Conservation (phyloP, 2,797 vertebrate species). For the Platalea minor region DNA sequence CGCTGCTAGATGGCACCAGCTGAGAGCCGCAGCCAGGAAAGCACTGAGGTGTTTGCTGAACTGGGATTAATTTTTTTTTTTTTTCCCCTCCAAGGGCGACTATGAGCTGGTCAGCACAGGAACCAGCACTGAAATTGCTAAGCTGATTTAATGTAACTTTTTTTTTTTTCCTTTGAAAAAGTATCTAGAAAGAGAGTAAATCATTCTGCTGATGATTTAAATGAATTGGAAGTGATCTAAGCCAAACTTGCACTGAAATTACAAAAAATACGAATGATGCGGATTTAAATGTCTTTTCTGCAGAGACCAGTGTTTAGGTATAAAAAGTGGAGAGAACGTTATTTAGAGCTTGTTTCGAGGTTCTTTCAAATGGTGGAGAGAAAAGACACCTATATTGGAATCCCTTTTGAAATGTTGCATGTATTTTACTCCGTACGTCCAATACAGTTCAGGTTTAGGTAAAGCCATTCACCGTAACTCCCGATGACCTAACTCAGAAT, state of each 20-base stretch:
- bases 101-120: not conserved
- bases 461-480: not conserved
- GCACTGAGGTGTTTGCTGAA: not conserved
- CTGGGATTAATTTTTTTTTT: not conserved
- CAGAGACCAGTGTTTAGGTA: not conserved
- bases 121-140: not conserved
- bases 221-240: not conserved
- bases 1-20: not conserved
- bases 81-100: not conserved
- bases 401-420: not conserved
- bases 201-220: not conserved
- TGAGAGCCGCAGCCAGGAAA: not conserved
- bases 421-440: not conserved
- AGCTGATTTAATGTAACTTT: not conserved
- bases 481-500: not conserved
- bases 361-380: not conserved
- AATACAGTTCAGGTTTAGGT: not conserved
- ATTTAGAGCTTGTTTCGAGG: not conserved
- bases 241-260: not conserved
- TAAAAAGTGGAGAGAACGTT: not conserved
- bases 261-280: not conserved
- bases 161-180: not conserved
- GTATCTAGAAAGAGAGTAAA: not conserved
- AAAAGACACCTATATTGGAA: not conserved
- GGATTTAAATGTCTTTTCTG: not conserved